phyloP scores from a whole-genome alignment of 2,888 invertebrate species.

The Ptychoptera albimana region DNA sequence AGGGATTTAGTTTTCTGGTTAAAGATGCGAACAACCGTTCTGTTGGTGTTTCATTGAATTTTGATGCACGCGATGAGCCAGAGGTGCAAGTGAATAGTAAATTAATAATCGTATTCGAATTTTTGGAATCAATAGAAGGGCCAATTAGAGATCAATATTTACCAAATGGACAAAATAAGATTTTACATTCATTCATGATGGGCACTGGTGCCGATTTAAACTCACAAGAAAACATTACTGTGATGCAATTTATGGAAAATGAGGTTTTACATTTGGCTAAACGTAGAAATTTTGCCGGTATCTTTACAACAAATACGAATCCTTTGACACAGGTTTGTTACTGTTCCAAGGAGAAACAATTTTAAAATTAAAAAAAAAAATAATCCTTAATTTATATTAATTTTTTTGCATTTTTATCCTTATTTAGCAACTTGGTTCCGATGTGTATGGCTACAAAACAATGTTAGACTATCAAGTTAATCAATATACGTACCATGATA shows the following conservation, averaged over 20 bases:
- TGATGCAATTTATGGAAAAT: conserved; percentile 64
- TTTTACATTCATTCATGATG: conserved; percentile 81
- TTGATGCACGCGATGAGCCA: conserved; percentile 69
- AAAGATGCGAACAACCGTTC: conserved; percentile 35
- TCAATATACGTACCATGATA: conserved; percentile 53
- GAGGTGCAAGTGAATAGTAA: conserved; percentile 50
- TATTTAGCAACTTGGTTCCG: conserved; percentile 61
- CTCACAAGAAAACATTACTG: conserved; percentile 58
- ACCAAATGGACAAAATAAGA: conserved; percentile 46
- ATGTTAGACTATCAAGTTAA: conserved; percentile 69
- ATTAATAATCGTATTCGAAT: conserved; percentile 55
- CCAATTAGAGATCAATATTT: conserved; percentile 44
- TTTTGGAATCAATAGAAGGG: conserved; percentile 60
- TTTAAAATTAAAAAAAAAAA: neutral
- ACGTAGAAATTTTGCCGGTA: conserved; percentile 48
- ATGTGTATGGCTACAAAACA: conserved; percentile 62
- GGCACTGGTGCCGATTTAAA: conserved; percentile 50
- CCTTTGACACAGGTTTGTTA: conserved; percentile 66
- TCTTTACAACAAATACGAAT: conserved; percentile 77
- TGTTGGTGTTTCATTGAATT: conserved; percentile 61
- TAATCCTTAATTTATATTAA: neutral
- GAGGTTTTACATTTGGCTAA: conserved; percentile 52
- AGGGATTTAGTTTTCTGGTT: conserved; percentile 57
- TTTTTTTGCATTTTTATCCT: conserved; percentile 2
- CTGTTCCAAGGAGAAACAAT: neutral